These are phyloP conservation scores for Poeciliopsis presidionis DNA, from an alignment of 2,797 vertebrate species.

Conservation along the genomic window DNA sequence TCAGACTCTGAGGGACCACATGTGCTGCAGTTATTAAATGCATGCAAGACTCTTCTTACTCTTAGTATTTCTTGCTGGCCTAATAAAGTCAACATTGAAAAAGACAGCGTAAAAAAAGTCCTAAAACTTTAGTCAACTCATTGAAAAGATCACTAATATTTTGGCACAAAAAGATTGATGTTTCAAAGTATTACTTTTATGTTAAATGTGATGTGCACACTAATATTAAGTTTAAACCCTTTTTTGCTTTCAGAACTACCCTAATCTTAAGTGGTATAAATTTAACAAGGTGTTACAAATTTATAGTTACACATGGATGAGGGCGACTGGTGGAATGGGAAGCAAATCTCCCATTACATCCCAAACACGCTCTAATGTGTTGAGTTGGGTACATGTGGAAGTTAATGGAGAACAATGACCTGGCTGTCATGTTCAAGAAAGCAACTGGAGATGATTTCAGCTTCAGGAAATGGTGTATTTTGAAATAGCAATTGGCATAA, in stretches of 20 bases:
- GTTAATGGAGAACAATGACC: too few species aligned
- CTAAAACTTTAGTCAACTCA: not conserved
- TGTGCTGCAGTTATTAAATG: conserved; percentile 47
- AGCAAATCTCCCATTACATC: not conserved
- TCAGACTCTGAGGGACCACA: conserved; percentile 46
- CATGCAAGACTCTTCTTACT: conserved; percentile 27
- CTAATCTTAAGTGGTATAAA: not conserved
- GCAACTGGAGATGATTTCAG: too few species aligned
- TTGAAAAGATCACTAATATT: not conserved
- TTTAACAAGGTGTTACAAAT: not conserved
- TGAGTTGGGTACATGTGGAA: too few species aligned
- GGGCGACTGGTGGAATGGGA: not conserved
- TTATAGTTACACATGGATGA: not conserved
- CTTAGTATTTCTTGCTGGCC: conserved; percentile 3
- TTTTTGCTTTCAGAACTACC: not conserved
- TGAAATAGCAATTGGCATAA: too few species aligned
- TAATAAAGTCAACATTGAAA: not conserved
- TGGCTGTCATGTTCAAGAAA: too few species aligned
- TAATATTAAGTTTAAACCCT: not conserved
- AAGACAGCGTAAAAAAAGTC: not conserved
- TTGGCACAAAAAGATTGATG: not conserved
- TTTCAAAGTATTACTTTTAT: not conserved
- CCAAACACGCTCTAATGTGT: too few species aligned
- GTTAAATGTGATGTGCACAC: not conserved
- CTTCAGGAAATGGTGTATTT: too few species aligned